phyloP scores from a whole-genome alignment of 2,888 invertebrate genomes.

The Tricholauxania praeusta region DNA sequence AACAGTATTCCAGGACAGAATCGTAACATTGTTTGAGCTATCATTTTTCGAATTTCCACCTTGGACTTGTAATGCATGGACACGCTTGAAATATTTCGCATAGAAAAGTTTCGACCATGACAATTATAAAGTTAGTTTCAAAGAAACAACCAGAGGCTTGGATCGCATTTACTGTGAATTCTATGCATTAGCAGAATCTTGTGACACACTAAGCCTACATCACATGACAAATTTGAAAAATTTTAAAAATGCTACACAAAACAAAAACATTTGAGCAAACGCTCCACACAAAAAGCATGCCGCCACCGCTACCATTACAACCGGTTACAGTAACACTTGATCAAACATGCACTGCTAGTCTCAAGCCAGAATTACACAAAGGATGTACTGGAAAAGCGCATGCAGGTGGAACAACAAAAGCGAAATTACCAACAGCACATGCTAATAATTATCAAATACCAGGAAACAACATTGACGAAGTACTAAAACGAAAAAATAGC shows the following conservation, averaged over 20 bases:
- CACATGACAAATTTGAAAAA: conserved; percentile 18
- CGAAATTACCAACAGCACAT: conserved; percentile 44
- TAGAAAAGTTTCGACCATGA: conserved; percentile 13
- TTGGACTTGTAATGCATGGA: conserved; percentile 30
- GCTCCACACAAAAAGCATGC: conserved; percentile 51
- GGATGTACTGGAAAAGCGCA: conserved; percentile 83
- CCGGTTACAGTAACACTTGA: conserved; percentile 60
- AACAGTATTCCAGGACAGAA: too few relatives aligned
- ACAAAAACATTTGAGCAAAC: conserved; percentile 67
- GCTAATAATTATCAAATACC: conserved; percentile 35
- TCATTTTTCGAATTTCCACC: neutral
- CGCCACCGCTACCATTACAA: conserved; percentile 50
- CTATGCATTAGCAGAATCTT: too few relatives aligned
- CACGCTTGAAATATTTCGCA: conserved; percentile 24
- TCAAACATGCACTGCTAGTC: conserved; percentile 55
- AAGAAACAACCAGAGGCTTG: too few relatives aligned
- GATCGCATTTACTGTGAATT: too few relatives aligned
- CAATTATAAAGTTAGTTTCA: neutral
- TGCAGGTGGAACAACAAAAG: conserved; percentile 72
- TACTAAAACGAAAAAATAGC: conserved; percentile 62
- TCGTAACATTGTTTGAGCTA: too few relatives aligned
- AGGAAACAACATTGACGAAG: conserved; percentile 39
- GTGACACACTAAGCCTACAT: neutral
- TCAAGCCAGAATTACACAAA: conserved; percentile 71
- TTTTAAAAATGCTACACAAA: conserved; percentile 61